Evolutionary conservation across 1,140 invertebrate genomes (phyloP).

Genomic region (Mercenaria mercenaria): DNA sequence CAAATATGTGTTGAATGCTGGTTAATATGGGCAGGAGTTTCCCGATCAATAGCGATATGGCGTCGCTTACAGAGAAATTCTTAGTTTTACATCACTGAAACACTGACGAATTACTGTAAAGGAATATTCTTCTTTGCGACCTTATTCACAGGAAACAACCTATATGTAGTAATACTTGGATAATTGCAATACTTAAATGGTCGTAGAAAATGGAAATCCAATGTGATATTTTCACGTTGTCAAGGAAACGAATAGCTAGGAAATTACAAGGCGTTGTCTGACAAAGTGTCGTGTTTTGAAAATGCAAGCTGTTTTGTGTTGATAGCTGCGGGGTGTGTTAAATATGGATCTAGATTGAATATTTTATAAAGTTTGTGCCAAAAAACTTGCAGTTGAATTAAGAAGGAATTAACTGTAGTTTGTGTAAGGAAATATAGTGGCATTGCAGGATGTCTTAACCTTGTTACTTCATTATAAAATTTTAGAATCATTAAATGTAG

Average conservation of each 20-base stretch:
- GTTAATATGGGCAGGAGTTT: background rate
- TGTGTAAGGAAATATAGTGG: no score
- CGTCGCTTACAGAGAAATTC: background rate
- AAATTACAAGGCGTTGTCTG: constrained; percentile 8
- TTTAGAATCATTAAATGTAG: no score
- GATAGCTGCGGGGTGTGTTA: background rate
- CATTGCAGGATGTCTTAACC: no score
- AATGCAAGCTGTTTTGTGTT: background rate
- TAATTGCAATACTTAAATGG: constrained; percentile 4
- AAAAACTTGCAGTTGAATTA: no score
- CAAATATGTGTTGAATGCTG: constrained; percentile 13
- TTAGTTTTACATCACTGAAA: background rate
- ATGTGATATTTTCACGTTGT: constrained; percentile 7
- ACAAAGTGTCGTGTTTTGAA: constrained; percentile 21
- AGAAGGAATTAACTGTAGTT: no score
- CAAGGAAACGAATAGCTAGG: constrained; percentile 15
- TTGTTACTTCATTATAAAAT: no score
- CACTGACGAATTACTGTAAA: background rate
- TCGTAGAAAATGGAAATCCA: constrained; percentile 6
- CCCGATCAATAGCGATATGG: background rate
- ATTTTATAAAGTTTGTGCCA: background rate
- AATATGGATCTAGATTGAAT: background rate
- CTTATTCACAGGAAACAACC: background rate
- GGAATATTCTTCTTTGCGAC: background rate
- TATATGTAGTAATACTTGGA: background rate